Evolutionary conservation across 2,113 vertebrate genomes (phyloP).

Genomic region (Tonatia bakeri): DNA sequence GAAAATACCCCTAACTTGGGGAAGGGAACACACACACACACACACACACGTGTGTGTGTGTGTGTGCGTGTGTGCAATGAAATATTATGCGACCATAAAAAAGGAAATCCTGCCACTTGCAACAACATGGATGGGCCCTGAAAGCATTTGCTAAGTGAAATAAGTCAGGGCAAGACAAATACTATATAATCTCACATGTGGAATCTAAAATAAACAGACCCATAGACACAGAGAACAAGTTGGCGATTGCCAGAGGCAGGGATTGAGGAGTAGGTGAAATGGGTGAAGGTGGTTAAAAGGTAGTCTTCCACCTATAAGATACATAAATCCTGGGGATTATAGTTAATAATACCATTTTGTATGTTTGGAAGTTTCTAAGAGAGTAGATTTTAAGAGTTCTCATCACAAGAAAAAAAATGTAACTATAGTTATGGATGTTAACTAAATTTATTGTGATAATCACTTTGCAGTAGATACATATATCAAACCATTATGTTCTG

Average conservation of each 20-base stretch:
- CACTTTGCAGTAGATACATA: background rate
- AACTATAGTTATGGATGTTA: background rate
- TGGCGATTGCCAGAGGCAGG: background rate
- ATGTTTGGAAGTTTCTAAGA: background rate
- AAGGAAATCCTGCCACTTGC: background rate
- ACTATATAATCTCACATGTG: background rate
- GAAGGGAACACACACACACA: background rate
- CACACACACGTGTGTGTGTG: too few relatives aligned
- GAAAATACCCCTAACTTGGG: background rate
- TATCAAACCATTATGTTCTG: background rate
- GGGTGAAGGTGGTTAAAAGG: background rate
- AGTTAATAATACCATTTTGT: background rate
- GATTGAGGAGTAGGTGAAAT: background rate
- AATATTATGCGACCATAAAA: background rate
- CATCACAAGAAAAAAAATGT: background rate
- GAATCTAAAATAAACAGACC: background rate
- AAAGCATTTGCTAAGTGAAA: background rate
- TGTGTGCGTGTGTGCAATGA: background rate
- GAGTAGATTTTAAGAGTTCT: background rate
- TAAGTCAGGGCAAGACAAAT: background rate
- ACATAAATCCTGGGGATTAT: background rate
- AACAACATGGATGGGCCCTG: background rate
- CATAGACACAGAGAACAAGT: background rate
- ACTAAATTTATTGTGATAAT: background rate
- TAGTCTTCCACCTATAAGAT: background rate